Evolutionary conservation across 2,888 invertebrate species (phyloP), one percentile per base, ranked within the genome.

Genomic region (Drosophila macrospina): DNA sequence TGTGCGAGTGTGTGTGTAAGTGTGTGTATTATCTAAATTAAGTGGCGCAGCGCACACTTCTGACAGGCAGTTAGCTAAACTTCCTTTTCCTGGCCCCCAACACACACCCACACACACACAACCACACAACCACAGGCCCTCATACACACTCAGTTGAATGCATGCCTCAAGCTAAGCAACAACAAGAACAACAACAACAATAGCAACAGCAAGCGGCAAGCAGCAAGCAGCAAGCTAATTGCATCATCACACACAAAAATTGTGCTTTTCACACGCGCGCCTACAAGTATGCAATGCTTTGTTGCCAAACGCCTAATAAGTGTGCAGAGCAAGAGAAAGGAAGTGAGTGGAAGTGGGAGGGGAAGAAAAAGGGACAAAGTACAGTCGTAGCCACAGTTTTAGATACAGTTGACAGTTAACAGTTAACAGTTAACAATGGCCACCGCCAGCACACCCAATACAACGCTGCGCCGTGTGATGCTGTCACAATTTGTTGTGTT

Each of bases 11-110:
- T 51, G 57, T 44, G 52, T 44, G 37, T 42, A 50, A 16, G 59
- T 42, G 57, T 67, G 71, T 61, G 57, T 82, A 86, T 88, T 86
- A 84, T 86, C 76, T 76, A 84, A 88, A 86, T 80, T 86, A 84
- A 84, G 84, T 84, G 85, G 79, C 67, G 78, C 85, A 77, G 45
- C 24, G 37, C 65, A 62, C 72, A 72, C 74, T 72, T 79, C 61
- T 65, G 63, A 52, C 65, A 65, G 77, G 48, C 67, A 70, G 61
- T 81, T 74, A 81, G 78, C 75, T 78, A 63, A 74, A 78, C 89
- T 85, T 85, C 85, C 85, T 86, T 88, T 85, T 85, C 85, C 85
- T 86, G 70, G 70, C 73, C 65, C 44, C 51, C 16, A 55, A 54
- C 63, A 69, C 44, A 36, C 48, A 54, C 65, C 32, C 52, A 26